A percentile compares a stretch with the other conserved stretches of the same genome.
Conservation (phyloP, 2,888 invertebrate species). For the Phalera bucephala region DNA sequence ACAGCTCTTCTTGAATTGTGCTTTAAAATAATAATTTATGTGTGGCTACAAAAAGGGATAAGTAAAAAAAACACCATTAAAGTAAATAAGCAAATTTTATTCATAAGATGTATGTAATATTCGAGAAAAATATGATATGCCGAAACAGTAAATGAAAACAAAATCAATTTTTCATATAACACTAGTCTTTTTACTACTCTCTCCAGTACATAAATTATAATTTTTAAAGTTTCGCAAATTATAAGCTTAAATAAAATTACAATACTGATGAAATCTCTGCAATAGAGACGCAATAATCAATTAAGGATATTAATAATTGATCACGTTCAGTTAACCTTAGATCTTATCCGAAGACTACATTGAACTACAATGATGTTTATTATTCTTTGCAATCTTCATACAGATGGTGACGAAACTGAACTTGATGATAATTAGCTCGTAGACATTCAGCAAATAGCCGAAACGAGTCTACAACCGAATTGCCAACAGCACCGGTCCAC, state of each 20-base stretch:
- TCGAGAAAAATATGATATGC: slow-evolving; percentile 35
- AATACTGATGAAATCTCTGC: slow-evolving; percentile 47
- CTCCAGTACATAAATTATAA: slow-evolving; percentile 42
- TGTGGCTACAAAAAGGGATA: neutral
- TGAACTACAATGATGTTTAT: neutral
- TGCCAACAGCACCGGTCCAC: slow-evolving; percentile 32
- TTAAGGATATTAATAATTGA: slow-evolving; percentile 9
- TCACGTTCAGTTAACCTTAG: slow-evolving; percentile 2
- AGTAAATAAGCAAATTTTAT: slow-evolving; percentile 29
- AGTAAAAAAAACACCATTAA: slow-evolving; percentile 6
- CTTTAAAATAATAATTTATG: too few species aligned
- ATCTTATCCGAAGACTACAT: neutral
- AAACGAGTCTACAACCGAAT: slow-evolving; percentile 51
- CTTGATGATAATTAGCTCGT: slow-evolving; percentile 29
- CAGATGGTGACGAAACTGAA: slow-evolving; percentile 19
- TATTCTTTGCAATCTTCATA: slow-evolving; percentile 13
- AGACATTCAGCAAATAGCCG: slow-evolving; percentile 28
- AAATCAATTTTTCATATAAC: slow-evolving; percentile 9
- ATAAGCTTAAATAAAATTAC: slow-evolving; percentile 32
- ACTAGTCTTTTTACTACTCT: slow-evolving; percentile 67
- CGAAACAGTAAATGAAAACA: slow-evolving; percentile 17
- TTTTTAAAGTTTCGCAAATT: slow-evolving; percentile 16
- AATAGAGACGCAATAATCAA: slow-evolving; percentile 1
- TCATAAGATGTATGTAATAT: slow-evolving; percentile 33
- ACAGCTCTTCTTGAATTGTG: too few species aligned